Evolutionary conservation across 2,888 invertebrate genomes (phyloP).

Genomic region (Volucella bombylans): DNA sequence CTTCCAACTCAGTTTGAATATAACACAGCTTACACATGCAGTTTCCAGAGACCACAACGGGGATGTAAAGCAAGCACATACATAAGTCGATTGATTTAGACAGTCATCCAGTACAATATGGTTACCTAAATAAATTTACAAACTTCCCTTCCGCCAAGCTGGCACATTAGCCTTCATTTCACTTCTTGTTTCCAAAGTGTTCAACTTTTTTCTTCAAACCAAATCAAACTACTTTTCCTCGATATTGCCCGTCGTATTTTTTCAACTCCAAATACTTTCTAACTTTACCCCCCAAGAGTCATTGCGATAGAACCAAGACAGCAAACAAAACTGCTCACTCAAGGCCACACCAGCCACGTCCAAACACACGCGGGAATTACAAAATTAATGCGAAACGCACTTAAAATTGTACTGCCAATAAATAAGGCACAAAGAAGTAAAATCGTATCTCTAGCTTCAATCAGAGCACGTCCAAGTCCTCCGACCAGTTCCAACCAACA

Average conservation of each 20-base stretch:
- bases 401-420: conserved; percentile 26
- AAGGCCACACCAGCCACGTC: conserved; percentile 27
- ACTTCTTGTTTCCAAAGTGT: no score
- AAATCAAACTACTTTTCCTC: no score
- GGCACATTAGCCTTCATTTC: no score
- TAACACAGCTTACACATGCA: no score
- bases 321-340: conserved; percentile 29
- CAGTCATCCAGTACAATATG: no score
- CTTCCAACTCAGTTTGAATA: no score
- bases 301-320: conserved; percentile 31
- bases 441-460: conserved; percentile 41
- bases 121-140: no score
- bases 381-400: conserved; percentile 50
- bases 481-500: conserved; percentile 24
- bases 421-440: background rate
- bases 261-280: conserved; percentile 12
- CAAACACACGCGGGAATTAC: background rate
- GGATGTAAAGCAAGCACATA: no score
- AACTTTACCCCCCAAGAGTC: conserved; percentile 5
- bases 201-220: no score
- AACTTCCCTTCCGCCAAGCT: no score
- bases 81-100: no score
- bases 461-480: conserved; percentile 25
- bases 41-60: no score
- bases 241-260: conserved; percentile 7